Evolutionary conservation across 1,140 invertebrate species (phyloP).

Genomic region (Hyles vespertilio): DNA sequence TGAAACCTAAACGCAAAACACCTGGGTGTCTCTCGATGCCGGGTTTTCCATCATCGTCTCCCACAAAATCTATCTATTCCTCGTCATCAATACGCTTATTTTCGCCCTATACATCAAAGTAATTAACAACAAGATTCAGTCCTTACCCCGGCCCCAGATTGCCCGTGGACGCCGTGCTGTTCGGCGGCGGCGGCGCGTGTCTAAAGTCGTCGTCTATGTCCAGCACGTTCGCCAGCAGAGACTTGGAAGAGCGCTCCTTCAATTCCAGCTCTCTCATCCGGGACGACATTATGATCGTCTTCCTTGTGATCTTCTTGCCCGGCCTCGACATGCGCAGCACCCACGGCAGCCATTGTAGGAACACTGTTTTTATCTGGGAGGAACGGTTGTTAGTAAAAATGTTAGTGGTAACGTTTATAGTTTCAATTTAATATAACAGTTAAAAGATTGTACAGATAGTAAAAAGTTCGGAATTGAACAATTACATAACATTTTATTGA

Average conservation of each 20-base stretch:
- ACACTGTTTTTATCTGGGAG: slow-evolving; percentile 89
- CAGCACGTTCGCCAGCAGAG: slow-evolving; percentile 93
- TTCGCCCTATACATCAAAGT: too few relatives aligned
- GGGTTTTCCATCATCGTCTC: too few relatives aligned
- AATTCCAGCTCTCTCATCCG: slow-evolving; percentile 93
- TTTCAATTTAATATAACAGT: too few relatives aligned
- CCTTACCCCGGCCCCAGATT: slow-evolving; percentile 74
- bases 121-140: background rate
- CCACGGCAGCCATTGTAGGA: slow-evolving; percentile 98
- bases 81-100: too few relatives aligned
- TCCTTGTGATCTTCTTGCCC: slow-evolving; percentile 94
- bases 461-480: too few relatives aligned
- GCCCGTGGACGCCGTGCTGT: slow-evolving; percentile 75
- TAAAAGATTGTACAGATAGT: too few relatives aligned
- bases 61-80: too few relatives aligned
- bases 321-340: slow-evolving; percentile 95
- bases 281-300: slow-evolving; percentile 91
- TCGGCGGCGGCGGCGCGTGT: slow-evolving; percentile 75
- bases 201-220: slow-evolving; percentile 97
- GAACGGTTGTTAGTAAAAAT: too few relatives aligned
- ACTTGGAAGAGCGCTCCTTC: slow-evolving; percentile 94
- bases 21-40: too few relatives aligned
- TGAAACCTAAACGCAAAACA: too few relatives aligned
- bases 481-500: too few relatives aligned
- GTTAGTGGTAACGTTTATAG: too few relatives aligned